phyloP scores from a whole-genome alignment of 2,888 invertebrate genomes.

The Archips xylosteana region DNA sequence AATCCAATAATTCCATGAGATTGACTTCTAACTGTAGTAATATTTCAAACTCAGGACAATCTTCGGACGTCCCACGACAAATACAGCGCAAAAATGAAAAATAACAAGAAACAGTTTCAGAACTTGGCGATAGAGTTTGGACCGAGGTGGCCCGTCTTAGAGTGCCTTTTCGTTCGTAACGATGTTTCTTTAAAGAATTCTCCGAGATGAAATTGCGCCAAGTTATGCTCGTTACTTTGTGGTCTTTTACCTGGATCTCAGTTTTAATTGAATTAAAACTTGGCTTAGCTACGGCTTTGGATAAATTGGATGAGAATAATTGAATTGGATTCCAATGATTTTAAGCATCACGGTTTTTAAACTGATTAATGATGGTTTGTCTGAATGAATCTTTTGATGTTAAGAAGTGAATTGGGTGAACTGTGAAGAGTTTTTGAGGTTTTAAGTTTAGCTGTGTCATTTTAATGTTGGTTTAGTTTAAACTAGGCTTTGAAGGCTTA shows the following conservation, averaged over 20 bases:
- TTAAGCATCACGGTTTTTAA: slow-evolving; percentile 2
- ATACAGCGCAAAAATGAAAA: slow-evolving; percentile 14
- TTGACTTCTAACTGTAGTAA: slow-evolving; percentile 21
- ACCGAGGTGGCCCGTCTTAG: neutral
- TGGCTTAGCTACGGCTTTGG: slow-evolving; percentile 21
- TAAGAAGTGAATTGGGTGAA: neutral
- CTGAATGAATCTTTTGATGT: neutral
- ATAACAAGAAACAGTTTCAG: slow-evolving; percentile 17
- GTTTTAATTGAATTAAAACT: slow-evolving; percentile 34
- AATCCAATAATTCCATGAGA: slow-evolving; percentile 17
- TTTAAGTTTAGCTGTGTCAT: neutral
- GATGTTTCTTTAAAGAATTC: slow-evolving; percentile 7
- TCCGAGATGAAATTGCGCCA: slow-evolving; percentile 15
- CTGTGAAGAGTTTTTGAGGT: neutral
- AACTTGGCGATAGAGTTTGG: neutral
- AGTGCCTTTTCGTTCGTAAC: neutral
- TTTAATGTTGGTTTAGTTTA: neutral
- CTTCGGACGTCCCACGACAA: slow-evolving; percentile 3
- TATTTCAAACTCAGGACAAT: slow-evolving; percentile 24
- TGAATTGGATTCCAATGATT: slow-evolving; percentile 22
- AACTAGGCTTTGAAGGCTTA: too few relatives aligned
- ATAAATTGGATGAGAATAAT: slow-evolving; percentile 30
- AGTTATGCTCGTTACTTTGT: slow-evolving; percentile 22
- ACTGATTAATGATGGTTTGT: slow-evolving; percentile 1
- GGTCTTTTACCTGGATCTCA: slow-evolving; percentile 30